Evolutionary conservation across 2,888 invertebrate species (phyloP), one percentile per base, ranked within the genome.

Genomic region (Bembecia ichneumoniformis): DNA sequence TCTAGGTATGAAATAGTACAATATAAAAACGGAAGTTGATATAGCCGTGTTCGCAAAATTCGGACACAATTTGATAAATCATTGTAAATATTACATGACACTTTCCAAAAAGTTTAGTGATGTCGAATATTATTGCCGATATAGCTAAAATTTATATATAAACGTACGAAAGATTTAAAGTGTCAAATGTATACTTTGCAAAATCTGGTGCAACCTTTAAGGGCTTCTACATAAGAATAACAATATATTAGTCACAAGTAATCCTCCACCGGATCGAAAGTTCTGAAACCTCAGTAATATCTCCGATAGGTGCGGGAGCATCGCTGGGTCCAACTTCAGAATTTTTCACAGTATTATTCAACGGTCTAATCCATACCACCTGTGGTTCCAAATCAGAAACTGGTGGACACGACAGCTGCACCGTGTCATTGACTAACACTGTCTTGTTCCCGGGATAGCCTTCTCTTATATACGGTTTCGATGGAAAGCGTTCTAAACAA

Each of bases 391-490:
- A 86, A 70, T 97, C 96, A 36, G 95, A 94, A 50, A 94, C 87
- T 46, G 94, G 90, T n/a, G 91, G 91, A 80, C 97, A 97, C 58
- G 92, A 90, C 62, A 97, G 91, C 34, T 72, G 84, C 35, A 91
- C 94, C 15, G 90, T 92, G 47, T 90, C 90, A 66, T 96, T 93
- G 48, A 93, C 87, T 55, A 92, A 61, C 15, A 91, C 93, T 1
- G 97, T 97, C 68, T 90, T 82, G 80, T 97, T 97, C 68, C 91
- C 90, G 34, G 96, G 96, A 76, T 91, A 92, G 54, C 91, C 93
- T 70, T 92, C 93, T 76, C 91, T 91, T 71, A 96, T 93, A 71
- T 95, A 93, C 40, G 97, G 97, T 72, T 92, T 91, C 64, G 95
- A 92, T 55, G 95, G 94, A 66, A 92, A 91, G 56, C 96, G 92